Conservation (phyloP, 1,140 invertebrate genomes). For the Trialeurodes vaporariorum region DNA sequence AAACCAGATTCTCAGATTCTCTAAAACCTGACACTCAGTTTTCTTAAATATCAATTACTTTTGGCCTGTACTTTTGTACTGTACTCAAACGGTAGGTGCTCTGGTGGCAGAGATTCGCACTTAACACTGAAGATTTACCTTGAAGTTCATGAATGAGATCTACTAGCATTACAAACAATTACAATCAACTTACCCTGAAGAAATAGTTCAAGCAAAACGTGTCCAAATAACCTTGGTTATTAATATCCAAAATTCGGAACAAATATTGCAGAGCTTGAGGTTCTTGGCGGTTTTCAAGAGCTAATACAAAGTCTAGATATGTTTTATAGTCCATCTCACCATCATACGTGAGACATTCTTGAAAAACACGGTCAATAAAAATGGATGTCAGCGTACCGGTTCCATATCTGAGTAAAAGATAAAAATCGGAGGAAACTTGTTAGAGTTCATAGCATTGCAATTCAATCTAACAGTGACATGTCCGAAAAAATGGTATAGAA, state of each 20-base stretch:
- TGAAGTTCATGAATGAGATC: too few relatives aligned
- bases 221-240: conserved; percentile 76
- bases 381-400: conserved; percentile 82
- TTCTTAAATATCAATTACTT: conserved; percentile 6
- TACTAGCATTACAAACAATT: conserved; percentile 10
- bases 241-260: conserved; percentile 84
- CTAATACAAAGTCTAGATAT: conserved; percentile 88
- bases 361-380: conserved; percentile 87
- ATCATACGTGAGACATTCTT: conserved; percentile 89
- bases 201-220: conserved; percentile 87
- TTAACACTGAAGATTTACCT: too few relatives aligned
- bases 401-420: too few relatives aligned
- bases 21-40: conserved; percentile 9
- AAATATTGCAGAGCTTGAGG: conserved; percentile 84
- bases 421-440: too few relatives aligned
- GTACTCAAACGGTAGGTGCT: too few relatives aligned
- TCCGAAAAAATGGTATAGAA: too few relatives aligned
- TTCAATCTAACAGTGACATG: neutral
- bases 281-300: conserved; percentile 83
- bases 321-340: conserved; percentile 98
- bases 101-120: too few relatives aligned
- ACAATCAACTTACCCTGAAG: conserved; percentile 52
- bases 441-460: neutral
- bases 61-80: too few relatives aligned
- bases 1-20: neutral